Evolutionary conservation across 2,888 invertebrate species (phyloP).

Genomic region (Lathronympha strigana): DNA sequence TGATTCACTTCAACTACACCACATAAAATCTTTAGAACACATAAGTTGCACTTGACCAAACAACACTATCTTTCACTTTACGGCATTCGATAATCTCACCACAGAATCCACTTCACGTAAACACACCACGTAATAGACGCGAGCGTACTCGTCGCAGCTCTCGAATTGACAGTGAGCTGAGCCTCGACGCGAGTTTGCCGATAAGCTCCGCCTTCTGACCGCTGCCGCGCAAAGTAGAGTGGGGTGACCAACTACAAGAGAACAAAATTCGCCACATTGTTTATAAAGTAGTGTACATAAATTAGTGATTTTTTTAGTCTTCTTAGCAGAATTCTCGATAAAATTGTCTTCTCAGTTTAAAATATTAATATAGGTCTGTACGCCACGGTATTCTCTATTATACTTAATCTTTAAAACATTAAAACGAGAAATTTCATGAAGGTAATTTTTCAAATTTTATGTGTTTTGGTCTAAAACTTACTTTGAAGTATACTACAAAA

Average conservation of each 20-base stretch:
- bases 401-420: not conserved
- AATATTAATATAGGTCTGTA: not conserved
- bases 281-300: conserved; percentile 29
- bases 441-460: not conserved
- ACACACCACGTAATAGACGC: conserved; percentile 82
- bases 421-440: not conserved
- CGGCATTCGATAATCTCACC: conserved; percentile 80
- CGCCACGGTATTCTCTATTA: not conserved
- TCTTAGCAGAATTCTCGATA: not conserved
- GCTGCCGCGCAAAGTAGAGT: conserved; percentile 84
- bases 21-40: conserved; percentile 72
- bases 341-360: not conserved
- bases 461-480: not conserved
- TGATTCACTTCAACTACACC: conserved; percentile 74
- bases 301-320: not conserved
- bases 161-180: conserved; percentile 83
- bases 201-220: conserved; percentile 84
- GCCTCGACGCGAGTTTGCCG: conserved; percentile 84
- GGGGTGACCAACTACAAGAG: conserved; percentile 60
- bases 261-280: conserved; percentile 30
- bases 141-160: conserved; percentile 82
- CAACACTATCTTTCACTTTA: conserved; percentile 81
- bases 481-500: not conserved
- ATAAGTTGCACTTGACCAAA: conserved; percentile 72
- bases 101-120: conserved; percentile 82